Base-by-base conservation (phyloP, 2,888 invertebrate species). In the Fragum fragum region DNA sequence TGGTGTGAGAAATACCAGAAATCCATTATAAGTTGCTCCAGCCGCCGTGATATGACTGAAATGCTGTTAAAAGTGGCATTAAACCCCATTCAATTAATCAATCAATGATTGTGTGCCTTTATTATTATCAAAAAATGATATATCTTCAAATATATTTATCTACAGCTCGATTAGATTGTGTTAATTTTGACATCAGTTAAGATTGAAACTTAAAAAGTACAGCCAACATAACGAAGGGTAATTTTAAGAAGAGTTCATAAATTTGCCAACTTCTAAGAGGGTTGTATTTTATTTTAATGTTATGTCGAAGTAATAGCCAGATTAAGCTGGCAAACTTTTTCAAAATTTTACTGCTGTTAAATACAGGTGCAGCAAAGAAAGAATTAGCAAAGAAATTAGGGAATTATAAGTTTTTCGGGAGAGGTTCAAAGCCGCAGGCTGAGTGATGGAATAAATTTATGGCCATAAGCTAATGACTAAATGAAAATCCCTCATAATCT, bases 221-320 rank as follows among this genome's bases (percentile, higher is more conserved):
- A 36, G 32, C 32, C 32, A 36, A 36, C 32, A 36, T 6, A 36
- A 36, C 2, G 47, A 47, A 47, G 47, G 47, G 47, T 47, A 18
- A 47, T 47, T 5, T 47, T 39, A 39, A 14, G 47, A 47, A 57
- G 28, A 1, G 7, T 14, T 36, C 66, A 66, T 66, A 66, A 66
- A 66, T 66, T 66, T 66, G 66, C 66, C 66, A 66, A 39, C 66
- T 39, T 23, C 32, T 18, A 66, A 66, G 66, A 66, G 66, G 42
- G 66, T 42, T 28, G 32, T 66, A 66, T 36, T 66, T 36, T 21
- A 39, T 39, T 39, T 66, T 66, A n/a, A 61, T 61, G 61, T 61
- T 32, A 32, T n/a, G n/a, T 61, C 18, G 23, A 9, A 18, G 29
- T 61, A 28, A 61, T 32, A 61, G 18, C 14, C 29, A 29, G 61